Percentiles rank a stretch among this genome's conserved stretches.
phyloP scores from a whole-genome alignment of 1,140 invertebrate species.

The Tetramorium alpestre region DNA sequence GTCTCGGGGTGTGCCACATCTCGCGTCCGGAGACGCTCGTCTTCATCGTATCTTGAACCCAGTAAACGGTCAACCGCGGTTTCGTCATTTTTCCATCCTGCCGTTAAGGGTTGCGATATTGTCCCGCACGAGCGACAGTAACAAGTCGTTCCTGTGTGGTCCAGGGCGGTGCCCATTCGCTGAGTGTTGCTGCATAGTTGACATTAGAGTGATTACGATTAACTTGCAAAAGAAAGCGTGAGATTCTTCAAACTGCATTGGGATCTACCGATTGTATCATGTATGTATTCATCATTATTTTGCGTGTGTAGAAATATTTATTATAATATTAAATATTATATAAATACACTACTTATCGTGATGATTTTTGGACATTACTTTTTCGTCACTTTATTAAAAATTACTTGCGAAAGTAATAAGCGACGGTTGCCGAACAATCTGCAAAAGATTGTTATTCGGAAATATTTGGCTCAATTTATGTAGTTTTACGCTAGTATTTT shows the following conservation, averaged over 20 bases:
- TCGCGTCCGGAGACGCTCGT: constrained; percentile 74
- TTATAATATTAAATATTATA: not conserved
- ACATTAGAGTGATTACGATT: constrained; percentile 20
- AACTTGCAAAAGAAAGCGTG: not conserved
- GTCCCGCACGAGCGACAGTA: not conserved
- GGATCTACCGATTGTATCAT: not conserved
- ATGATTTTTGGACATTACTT: not conserved
- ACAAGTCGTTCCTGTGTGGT: not conserved
- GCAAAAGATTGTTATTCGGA: not conserved
- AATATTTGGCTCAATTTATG: not conserved
- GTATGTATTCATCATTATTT: constrained; percentile 11
- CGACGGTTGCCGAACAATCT: not conserved
- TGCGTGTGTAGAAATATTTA: not conserved
- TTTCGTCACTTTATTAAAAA: not conserved
- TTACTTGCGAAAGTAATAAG: not conserved
- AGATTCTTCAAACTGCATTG: not conserved
- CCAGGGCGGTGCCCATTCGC: not conserved
- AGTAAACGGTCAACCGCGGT: not conserved
- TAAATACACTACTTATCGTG: not conserved
- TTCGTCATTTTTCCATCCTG: constrained; percentile 11
- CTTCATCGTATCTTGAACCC: constrained; percentile 51
- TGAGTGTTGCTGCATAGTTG: not conserved
- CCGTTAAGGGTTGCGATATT: not conserved
- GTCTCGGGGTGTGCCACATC: constrained; percentile 84
- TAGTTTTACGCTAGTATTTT: not conserved